Conservation (phyloP, 2,888 invertebrate genomes). For the Diadegma fenestrale region DNA sequence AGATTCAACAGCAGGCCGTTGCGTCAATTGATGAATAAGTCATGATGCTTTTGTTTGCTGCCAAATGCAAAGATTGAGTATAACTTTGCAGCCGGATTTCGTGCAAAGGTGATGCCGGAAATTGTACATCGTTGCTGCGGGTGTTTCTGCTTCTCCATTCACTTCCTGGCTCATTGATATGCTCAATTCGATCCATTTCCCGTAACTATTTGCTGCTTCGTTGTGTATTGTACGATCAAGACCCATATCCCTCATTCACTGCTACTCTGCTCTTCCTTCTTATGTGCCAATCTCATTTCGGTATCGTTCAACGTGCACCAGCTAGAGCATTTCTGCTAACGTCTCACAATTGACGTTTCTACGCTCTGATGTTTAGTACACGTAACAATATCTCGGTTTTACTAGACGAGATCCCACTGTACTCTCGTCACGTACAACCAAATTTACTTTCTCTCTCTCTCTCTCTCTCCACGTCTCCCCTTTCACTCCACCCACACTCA, state of each 20-base stretch:
- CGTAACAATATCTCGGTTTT: slow-evolving; percentile 3
- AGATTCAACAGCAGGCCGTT: background rate
- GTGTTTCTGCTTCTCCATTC: slow-evolving; percentile 25
- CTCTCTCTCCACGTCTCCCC: slow-evolving; percentile 48
- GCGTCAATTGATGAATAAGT: slow-evolving; percentile 21
- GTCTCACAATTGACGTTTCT: slow-evolving; percentile 48
- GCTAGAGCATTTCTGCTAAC: slow-evolving; percentile 4
- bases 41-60: slow-evolving; percentile 1
- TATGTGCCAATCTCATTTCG: slow-evolving; percentile 29
- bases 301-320: slow-evolving; percentile 39
- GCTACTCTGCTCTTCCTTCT: background rate
- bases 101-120: slow-evolving; percentile 26
- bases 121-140: slow-evolving; percentile 17
- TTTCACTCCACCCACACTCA: background rate
- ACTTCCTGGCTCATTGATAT: slow-evolving; percentile 60
- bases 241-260: background rate
- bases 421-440: slow-evolving; percentile 71
- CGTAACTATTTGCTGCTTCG: slow-evolving; percentile 44
- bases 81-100: slow-evolving; percentile 23
- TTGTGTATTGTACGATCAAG: slow-evolving; percentile 38
- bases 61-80: slow-evolving; percentile 1
- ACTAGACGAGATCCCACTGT: slow-evolving; percentile 15
- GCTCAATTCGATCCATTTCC: slow-evolving; percentile 57
- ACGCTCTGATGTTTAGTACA: slow-evolving; percentile 10
- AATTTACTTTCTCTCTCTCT: slow-evolving; percentile 74